Conservation (phyloP, 2,888 invertebrate species). For the Gymnoscelis rufifasciata region DNA sequence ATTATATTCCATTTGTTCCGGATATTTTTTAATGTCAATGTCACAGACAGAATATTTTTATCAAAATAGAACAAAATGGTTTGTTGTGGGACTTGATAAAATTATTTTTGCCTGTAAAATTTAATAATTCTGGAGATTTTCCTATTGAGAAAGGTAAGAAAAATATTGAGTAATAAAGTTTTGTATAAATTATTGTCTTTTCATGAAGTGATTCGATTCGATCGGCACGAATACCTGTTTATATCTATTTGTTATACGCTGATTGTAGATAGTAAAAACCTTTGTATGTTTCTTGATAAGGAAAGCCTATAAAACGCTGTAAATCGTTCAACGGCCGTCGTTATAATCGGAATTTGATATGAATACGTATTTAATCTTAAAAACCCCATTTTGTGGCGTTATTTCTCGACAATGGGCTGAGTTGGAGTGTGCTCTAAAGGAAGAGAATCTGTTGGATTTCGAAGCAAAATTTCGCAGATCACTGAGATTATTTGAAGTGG, state of each 20-base stretch:
- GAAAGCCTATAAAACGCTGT: slow-evolving; percentile 63
- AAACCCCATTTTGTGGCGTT: slow-evolving; percentile 35
- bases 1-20: no score
- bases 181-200: not conserved
- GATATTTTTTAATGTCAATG: not conserved
- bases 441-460: slow-evolving; percentile 45
- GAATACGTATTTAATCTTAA: slow-evolving; percentile 40
- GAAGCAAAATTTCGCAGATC: slow-evolving; percentile 31
- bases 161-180: not conserved
- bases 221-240: no score
- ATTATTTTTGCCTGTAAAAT: not conserved
- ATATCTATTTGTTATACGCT: no score
- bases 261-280: no score
- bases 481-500: not conserved
- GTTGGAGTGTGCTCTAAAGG: slow-evolving; percentile 35
- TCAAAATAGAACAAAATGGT: no score
- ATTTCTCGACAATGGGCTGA: slow-evolving; percentile 60
- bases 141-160: not conserved
- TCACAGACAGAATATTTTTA: no score
- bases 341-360: slow-evolving; percentile 52
- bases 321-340: slow-evolving; percentile 60
- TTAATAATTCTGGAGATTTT: not conserved
- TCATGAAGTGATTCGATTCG: not conserved
- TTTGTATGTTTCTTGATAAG: slow-evolving; percentile 51
- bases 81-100: not conserved